Base-by-base conservation (phyloP, 2,797 vertebrate species). In the Phalanger gymnotis region DNA sequence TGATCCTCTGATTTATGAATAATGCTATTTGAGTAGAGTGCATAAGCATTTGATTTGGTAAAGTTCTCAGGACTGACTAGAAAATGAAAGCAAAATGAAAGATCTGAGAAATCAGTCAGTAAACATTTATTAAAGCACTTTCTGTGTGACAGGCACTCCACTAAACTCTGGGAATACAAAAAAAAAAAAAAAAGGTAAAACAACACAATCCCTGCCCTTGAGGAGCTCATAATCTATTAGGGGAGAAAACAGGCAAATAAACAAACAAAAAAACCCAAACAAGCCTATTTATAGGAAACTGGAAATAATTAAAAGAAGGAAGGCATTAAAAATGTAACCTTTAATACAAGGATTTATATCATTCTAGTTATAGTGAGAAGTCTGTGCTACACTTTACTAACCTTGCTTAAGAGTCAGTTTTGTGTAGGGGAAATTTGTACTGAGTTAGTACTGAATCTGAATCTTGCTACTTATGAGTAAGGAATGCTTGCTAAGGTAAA, bases 341-440 rank as follows among this genome's bases (percentile, higher is more conserved):
- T 95, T 25, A 92, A 25, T 54, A 14, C 34, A 92, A 92, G 55
- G 53, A 93, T n/a, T 90, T 93, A 27, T 66, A 87, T 31, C 92
- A 92, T 97, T 96, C 51, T 93, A 81, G 53, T 94, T 94, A 54
- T n/a, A 95, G 57, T 94, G 94, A 53, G 47, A 22, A 22, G 81
- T 34, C 58, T 61, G 0, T 89, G 16, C 1, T 40, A 56, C 4
- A 25, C 93, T 92, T 58, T 53, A 34, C 93, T 91, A 94, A 95
- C 54, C 55, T 91, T 89, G 51, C 40, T 52, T 94, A 31, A 54
- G 34, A 53, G 1, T 30, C 3, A 0, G 58, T 27, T 94, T 95
- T 96, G 73, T 90, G 25, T 7, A 94, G 51, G 28, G 91, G 87
- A 92, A 55, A 66, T 57, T 34, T 93, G 53, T 13, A 90, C 90